A percentile compares a stretch with the other conserved stretches of the same genome.
Evolutionary conservation across 2,797 vertebrate genomes (phyloP).

Genomic region (Hirundo rustica): DNA sequence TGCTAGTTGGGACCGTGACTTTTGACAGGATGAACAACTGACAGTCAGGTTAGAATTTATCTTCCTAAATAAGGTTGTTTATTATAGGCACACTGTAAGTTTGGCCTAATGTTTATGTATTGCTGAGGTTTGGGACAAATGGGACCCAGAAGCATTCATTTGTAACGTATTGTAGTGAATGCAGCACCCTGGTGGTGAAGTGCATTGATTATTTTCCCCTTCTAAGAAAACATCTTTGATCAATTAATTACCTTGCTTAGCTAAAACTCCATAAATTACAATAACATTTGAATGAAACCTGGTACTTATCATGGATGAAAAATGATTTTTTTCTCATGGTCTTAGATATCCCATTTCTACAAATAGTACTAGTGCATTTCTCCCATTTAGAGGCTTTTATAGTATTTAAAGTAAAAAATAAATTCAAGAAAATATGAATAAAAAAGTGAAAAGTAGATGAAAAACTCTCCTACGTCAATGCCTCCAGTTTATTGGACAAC

Average conservation of each 20-base stretch:
- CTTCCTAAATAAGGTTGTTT: neutral
- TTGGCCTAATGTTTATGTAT: neutral
- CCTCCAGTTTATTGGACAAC: neutral
- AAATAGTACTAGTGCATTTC: neutral
- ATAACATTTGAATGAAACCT: neutral
- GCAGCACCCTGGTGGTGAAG: neutral
- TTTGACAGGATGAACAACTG: neutral
- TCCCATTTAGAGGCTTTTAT: neutral
- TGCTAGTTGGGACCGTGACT: neutral
- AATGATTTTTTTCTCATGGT: neutral
- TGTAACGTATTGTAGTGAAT: neutral
- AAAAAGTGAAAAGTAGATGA: neutral
- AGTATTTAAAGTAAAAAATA: neutral
- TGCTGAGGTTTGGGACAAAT: neutral
- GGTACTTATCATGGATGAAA: neutral
- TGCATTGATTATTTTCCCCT: constrained; percentile 29
- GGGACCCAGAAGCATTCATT: neutral
- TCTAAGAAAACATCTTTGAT: constrained; percentile 5
- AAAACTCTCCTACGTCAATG: neutral
- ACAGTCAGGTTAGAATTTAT: neutral
- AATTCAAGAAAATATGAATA: neutral
- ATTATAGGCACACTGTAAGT: neutral
- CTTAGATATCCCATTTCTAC: neutral
- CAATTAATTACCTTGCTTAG: neutral
- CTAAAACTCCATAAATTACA: constrained; percentile 15